phyloP scores from a whole-genome alignment of 2,113 vertebrate species.

The Megaceryle torquata region DNA sequence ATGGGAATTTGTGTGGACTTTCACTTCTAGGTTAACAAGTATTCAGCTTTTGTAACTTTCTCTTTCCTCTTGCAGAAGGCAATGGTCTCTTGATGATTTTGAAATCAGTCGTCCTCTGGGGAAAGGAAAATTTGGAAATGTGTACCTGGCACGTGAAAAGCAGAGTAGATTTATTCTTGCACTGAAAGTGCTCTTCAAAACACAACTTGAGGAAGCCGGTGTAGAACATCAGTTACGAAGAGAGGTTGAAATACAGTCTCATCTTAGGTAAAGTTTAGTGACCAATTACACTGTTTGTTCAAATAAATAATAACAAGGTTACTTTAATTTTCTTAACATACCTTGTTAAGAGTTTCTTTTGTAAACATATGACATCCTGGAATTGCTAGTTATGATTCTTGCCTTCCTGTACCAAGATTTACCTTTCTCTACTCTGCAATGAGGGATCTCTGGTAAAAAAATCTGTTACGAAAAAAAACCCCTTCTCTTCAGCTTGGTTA shows the following conservation, averaged over 20 bases:
- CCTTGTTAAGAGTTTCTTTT: neutral
- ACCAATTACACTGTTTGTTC: neutral
- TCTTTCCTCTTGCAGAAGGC: constrained; percentile 74
- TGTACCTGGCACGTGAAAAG: constrained; percentile 93
- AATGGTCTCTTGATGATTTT: constrained; percentile 93
- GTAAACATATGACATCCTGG: neutral
- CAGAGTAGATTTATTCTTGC: constrained; percentile 94
- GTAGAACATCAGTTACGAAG: constrained; percentile 94
- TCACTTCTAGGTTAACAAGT: too few species aligned
- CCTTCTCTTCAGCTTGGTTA: neutral
- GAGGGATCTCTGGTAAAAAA: neutral
- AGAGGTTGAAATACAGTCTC: constrained; percentile 97
- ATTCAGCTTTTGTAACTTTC: neutral
- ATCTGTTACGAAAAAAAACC: neutral
- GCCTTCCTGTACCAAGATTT: neutral
- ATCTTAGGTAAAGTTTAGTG: constrained; percentile 83
- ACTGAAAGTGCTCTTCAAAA: constrained; percentile 94
- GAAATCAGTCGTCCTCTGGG: constrained; percentile 93
- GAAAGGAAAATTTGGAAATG: constrained; percentile 97
- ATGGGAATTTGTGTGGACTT: too few species aligned
- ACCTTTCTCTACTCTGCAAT: neutral
- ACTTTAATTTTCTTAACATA: neutral
- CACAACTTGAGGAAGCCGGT: constrained; percentile 91
- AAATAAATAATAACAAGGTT: too few species aligned
- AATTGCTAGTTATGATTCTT: neutral